Conservation (phyloP, 2,888 invertebrate species). For the Rotaria sp. region DNA sequence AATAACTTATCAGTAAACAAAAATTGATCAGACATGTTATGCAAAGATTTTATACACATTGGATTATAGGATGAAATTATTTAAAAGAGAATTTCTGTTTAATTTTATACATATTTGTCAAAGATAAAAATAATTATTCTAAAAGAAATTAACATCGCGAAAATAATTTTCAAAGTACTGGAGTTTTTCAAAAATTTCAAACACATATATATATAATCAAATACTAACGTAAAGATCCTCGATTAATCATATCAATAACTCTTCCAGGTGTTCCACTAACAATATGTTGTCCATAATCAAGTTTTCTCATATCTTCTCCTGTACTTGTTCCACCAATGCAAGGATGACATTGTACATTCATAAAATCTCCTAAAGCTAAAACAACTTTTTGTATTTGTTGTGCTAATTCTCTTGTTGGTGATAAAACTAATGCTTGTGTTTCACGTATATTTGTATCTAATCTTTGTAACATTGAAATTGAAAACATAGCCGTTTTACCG, state of each 20-base stretch:
- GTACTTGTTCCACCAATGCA: conserved; percentile 98
- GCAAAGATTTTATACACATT: too few relatives aligned
- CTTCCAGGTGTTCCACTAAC: conserved; percentile 96
- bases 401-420: conserved; percentile 92
- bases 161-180: neutral
- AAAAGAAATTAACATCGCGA: too few relatives aligned
- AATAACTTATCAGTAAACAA: too few relatives aligned
- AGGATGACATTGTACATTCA: conserved; percentile 97
- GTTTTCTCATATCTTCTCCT: conserved; percentile 91
- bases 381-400: conserved; percentile 94
- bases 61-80: too few relatives aligned
- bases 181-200: neutral
- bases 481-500: conserved; percentile 97
- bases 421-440: conserved; percentile 77
- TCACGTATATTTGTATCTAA: conserved; percentile 84
- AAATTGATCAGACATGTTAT: too few relatives aligned
- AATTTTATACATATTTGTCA: too few relatives aligned
- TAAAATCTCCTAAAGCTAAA: conserved; percentile 86
- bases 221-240: neutral
- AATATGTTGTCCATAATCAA: conserved; percentile 97
- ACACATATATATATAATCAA: neutral
- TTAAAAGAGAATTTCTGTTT: too few relatives aligned
- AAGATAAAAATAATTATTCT: too few relatives aligned
- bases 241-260: conserved; percentile 72
- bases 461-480: conserved; percentile 84